A percentile compares a stretch with the other conserved stretches of the same genome.
phyloP scores from a whole-genome alignment of 2,113 vertebrate species.

The Coracopsis vasa region DNA sequence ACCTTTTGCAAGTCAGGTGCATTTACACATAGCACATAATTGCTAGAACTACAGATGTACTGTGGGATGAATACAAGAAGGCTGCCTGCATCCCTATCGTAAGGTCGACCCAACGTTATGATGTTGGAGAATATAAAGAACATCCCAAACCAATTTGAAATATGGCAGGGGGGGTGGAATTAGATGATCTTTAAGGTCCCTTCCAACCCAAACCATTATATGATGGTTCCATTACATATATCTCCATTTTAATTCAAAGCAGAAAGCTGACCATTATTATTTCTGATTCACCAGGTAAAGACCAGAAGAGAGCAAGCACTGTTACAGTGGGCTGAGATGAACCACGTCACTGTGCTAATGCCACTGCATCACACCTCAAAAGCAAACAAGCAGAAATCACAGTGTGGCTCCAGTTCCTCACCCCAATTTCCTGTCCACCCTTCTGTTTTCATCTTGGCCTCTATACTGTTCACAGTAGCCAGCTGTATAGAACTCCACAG shows the following conservation, averaged over 20 bases:
- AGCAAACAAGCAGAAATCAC: background rate
- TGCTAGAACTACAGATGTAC: background rate
- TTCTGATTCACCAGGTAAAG: background rate
- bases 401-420: background rate
- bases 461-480: background rate
- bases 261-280: background rate
- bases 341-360: accelerated
- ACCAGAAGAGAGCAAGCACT: background rate
- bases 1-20: background rate
- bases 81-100: background rate
- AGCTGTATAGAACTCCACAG: accelerated
- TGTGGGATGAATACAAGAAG: background rate
- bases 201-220: background rate
- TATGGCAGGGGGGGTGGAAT: background rate
- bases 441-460: background rate
- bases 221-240: background rate
- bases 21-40: accelerated
- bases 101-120: background rate
- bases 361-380: background rate
- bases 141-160: background rate
- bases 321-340: background rate
- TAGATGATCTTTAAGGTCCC: background rate
- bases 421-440: background rate
- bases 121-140: background rate
- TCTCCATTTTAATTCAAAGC: background rate